Percentiles rank a stretch among this genome's conserved stretches.
These are phyloP conservation scores for Corticium candelabrum DNA, from an alignment of 37 sponge, comb jelly and placozoan species.

Conservation along the genomic window DNA sequence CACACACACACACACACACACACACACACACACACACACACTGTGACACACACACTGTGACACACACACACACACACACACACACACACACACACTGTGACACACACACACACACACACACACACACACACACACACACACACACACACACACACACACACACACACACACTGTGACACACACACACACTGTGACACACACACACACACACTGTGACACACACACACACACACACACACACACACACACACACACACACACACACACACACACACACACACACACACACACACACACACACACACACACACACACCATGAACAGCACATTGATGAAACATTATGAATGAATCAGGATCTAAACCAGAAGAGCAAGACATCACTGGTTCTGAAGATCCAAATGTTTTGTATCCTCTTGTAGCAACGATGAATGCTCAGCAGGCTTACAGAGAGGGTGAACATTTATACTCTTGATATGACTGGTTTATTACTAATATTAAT, in stretches of 20 bases:
- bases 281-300: conserved; percentile 25
- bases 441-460: conserved; percentile 87
- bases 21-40: background rate
- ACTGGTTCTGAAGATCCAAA: conserved; percentile 77
- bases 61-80: background rate
- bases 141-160: conserved; percentile 13
- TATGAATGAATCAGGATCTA: background rate
- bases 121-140: background rate
- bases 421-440: conserved; percentile 14
- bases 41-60: background rate
- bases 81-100: conserved; percentile 5
- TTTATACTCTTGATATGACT: too few species aligned
- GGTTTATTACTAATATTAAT: too few species aligned
- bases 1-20: background rate
- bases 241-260: background rate
- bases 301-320: conserved; percentile 7
- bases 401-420: conserved; percentile 54
- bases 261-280: conserved; percentile 15
- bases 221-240: background rate
- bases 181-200: background rate
- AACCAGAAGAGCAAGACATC: conserved; percentile 30
- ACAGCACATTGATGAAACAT: background rate
- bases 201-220: background rate
- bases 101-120: conserved; percentile 6
- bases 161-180: background rate